Percentiles rank a stretch among this genome's conserved stretches.
Evolutionary conservation across 2,113 vertebrate genomes (phyloP).

Genomic region (Gorilla gorilla): DNA sequence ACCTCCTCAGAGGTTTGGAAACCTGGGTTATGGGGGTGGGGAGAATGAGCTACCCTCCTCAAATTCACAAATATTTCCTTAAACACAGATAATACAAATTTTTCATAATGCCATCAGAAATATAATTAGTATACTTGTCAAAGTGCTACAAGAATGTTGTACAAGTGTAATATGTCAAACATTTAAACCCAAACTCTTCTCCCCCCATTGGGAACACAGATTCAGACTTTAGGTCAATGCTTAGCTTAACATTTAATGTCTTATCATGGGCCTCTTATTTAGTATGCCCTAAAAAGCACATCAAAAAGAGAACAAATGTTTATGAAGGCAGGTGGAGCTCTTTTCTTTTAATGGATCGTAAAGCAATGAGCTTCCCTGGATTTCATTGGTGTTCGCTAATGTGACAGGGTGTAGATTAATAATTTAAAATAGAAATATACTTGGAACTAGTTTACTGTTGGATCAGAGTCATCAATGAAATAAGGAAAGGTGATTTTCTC

Average conservation of each 20-base stretch:
- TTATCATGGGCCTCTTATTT: neutral
- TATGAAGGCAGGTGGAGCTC: neutral
- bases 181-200: neutral
- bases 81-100: neutral
- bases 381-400: neutral
- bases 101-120: neutral
- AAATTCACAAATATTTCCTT: neutral
- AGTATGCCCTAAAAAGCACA: neutral
- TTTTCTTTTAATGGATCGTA: neutral
- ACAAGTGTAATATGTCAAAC: neutral
- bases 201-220: neutral
- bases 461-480: neutral
- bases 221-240: neutral
- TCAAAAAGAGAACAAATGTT: constrained; percentile 11
- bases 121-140: neutral
- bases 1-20: neutral
- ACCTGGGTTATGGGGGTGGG: too few relatives aligned
- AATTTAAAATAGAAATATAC: constrained; percentile 15
- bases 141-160: neutral
- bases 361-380: neutral
- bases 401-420: neutral
- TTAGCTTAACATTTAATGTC: neutral
- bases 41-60: neutral
- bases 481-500: neutral
- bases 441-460: neutral